Conservation (phyloP, 2,888 invertebrate genomes). For the Choristoneura rosaceana region DNA sequence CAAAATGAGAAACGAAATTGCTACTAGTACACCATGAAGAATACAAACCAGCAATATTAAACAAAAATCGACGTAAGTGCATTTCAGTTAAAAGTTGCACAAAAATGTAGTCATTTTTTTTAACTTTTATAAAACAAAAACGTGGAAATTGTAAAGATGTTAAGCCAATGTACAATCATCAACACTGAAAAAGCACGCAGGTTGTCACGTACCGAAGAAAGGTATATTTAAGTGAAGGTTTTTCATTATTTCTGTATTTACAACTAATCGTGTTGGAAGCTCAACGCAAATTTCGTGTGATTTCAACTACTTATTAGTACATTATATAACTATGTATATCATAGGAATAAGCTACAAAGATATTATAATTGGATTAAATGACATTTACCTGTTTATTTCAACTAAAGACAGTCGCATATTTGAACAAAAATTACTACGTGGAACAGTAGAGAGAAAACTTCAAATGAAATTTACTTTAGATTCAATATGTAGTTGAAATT, state of each 20-base stretch:
- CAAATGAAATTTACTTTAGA: too few species aligned
- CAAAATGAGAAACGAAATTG: not conserved
- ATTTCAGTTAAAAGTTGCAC: not conserved
- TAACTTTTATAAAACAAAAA: not conserved
- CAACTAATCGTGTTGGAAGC: conserved; percentile 87
- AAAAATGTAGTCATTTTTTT: not conserved
- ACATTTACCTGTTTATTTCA: conserved; percentile 25
- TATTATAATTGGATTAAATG: conserved; percentile 32
- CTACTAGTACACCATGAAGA: not conserved
- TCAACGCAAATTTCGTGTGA: conserved; percentile 85
- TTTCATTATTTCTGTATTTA: conserved; percentile 75
- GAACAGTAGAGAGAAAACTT: too few species aligned
- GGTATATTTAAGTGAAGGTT: conserved; percentile 34
- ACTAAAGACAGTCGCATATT: conserved; percentile 22
- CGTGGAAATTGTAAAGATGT: not conserved
- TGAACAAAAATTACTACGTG: not conserved
- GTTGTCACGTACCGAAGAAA: conserved; percentile 21
- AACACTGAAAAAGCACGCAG: conserved; percentile 10
- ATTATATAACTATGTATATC: conserved; percentile 58
- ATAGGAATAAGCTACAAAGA: conserved; percentile 52
- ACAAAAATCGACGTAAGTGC: not conserved
- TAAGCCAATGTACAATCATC: not conserved
- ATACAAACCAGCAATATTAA: not conserved
- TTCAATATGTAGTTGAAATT: too few species aligned
- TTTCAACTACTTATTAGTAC: conserved; percentile 68